Conservation (phyloP, 2,888 invertebrate species). For the Papilio demoleus region DNA sequence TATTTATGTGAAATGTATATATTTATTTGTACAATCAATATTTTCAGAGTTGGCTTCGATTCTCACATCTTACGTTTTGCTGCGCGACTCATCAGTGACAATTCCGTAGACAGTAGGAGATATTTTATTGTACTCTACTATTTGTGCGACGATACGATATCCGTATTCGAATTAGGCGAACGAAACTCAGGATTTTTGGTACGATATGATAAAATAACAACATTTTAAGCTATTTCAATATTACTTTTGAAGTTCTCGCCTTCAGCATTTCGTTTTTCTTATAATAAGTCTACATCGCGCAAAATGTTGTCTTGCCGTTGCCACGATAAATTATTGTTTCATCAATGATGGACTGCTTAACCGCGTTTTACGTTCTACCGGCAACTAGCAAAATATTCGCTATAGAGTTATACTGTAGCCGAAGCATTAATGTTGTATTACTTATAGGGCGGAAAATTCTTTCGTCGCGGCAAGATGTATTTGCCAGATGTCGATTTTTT, state of each 20-base stretch:
- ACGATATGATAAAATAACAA: neutral
- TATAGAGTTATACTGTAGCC: too few species aligned
- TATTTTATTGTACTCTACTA: conserved; percentile 92
- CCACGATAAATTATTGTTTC: too few species aligned
- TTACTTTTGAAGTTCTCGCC: too few species aligned
- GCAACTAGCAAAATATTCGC: too few species aligned
- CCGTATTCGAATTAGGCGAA: conserved; percentile 90
- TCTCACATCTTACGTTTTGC: conserved; percentile 91
- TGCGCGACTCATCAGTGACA: conserved; percentile 89
- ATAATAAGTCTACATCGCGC: too few species aligned
- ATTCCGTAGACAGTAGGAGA: conserved; percentile 85
- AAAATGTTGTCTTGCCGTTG: too few species aligned
- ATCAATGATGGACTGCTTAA: too few species aligned
- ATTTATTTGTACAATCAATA: neutral
- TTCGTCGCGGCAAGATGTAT: conserved; percentile 87
- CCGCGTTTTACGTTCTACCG: too few species aligned
- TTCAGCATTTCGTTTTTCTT: too few species aligned
- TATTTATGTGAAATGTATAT: too few species aligned
- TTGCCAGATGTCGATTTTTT: conserved; percentile 89
- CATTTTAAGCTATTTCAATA: neutral
- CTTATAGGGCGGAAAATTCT: conserved; percentile 85
- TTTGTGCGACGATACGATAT: conserved; percentile 92
- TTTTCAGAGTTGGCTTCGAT: conserved; percentile 86
- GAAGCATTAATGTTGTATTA: neutral
- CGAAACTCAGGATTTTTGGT: conserved; percentile 86